These are phyloP conservation scores for Dromius quadrimaculatus DNA, from an alignment of 2,888 invertebrate species.

Conservation along the genomic window DNA sequence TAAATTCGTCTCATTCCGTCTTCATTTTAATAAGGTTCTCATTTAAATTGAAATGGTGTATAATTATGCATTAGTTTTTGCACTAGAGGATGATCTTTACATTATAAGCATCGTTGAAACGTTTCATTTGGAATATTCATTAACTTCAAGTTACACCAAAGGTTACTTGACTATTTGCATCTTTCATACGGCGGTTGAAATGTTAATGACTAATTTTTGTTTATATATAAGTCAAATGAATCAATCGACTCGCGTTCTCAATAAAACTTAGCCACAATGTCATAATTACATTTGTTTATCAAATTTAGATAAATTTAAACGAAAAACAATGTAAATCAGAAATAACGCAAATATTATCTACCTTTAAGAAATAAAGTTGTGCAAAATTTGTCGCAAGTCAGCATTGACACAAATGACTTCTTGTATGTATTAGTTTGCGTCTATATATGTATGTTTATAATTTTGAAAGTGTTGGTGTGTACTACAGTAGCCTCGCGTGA, in stretches of 20 bases:
- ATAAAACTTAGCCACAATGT: slow-evolving; percentile 8
- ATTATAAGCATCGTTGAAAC: slow-evolving; percentile 44
- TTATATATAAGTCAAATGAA: slow-evolving; percentile 22
- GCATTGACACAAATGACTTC: slow-evolving; percentile 40
- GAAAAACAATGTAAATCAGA: slow-evolving; percentile 46
- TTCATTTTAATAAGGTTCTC: no score
- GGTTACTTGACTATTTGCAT: slow-evolving; percentile 43
- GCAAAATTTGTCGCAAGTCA: slow-evolving; percentile 45
- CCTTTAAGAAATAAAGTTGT: slow-evolving; percentile 33
- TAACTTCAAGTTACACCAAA: slow-evolving; percentile 49
- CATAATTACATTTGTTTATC: slow-evolving; percentile 33
- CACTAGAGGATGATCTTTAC: slow-evolving; percentile 30
- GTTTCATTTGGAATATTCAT: slow-evolving; percentile 47
- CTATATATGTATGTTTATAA: slow-evolving; percentile 11
- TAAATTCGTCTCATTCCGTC: no score
- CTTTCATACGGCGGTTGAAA: slow-evolving; percentile 40
- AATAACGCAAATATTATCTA: slow-evolving; percentile 38
- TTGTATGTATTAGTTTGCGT: slow-evolving; percentile 3
- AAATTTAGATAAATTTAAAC: slow-evolving; percentile 38
- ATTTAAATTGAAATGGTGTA: no score
- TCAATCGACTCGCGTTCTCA: slow-evolving; percentile 1
- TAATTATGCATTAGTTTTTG: slow-evolving; percentile 32
- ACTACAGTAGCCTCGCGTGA: slow-evolving; percentile 26
- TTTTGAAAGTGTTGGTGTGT: slow-evolving; percentile 30
- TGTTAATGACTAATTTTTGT: slow-evolving; percentile 51